These are phyloP conservation scores for Pyrgus malvae DNA, from an alignment of 2,888 invertebrate species.

Conservation along the genomic window DNA sequence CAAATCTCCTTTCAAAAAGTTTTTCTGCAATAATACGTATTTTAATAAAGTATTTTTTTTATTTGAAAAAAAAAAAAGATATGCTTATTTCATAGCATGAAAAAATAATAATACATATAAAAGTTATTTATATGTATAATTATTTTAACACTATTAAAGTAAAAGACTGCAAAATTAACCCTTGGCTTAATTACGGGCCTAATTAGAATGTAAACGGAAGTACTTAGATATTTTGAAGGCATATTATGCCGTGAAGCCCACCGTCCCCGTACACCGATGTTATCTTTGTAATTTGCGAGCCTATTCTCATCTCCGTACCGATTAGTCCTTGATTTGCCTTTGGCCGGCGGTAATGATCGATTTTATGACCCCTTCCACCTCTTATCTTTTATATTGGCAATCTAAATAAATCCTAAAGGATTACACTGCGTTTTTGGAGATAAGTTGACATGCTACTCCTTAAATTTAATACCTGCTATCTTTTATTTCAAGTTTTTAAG, in stretches of 20 bases:
- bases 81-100: too few relatives aligned
- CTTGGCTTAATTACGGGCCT: too few relatives aligned
- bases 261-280: conserved; percentile 41
- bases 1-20: too few relatives aligned
- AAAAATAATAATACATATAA: too few relatives aligned
- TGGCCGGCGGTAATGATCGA: conserved; percentile 44
- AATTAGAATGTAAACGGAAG: not conserved
- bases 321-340: conserved; percentile 51
- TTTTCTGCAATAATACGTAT: too few relatives aligned
- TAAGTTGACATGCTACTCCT: not conserved
- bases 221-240: not conserved
- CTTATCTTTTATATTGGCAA: conserved; percentile 22
- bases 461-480: too few relatives aligned
- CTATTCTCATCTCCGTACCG: conserved; percentile 51
- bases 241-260: conserved; percentile 9
- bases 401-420: conserved; percentile 7
- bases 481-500: too few relatives aligned
- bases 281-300: conserved; percentile 61
- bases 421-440: conserved; percentile 2
- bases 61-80: too few relatives aligned
- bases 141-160: too few relatives aligned
- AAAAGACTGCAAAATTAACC: too few relatives aligned
- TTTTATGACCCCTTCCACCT: conserved; percentile 37
- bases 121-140: too few relatives aligned
- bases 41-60: too few relatives aligned